Base-by-base conservation (phyloP, 2,113 vertebrate species). In the Sakesphorus luctuosus region DNA sequence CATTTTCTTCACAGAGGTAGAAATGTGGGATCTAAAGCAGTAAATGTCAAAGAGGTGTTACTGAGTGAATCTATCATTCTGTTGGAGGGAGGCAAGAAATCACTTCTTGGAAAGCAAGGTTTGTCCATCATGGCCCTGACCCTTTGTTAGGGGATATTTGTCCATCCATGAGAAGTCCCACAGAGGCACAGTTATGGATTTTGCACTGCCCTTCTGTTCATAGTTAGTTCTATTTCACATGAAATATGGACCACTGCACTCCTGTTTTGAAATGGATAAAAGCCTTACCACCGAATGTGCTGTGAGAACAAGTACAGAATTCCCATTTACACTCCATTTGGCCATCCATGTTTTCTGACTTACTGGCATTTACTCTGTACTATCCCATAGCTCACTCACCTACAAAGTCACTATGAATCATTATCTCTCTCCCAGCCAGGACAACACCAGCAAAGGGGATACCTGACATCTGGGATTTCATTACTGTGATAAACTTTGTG, bases 371-470 rank as follows among this genome's bases (percentile, higher is more conserved):
- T 69, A 56, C 11, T 31, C 11, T 35, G 14, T 69, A 36, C 21
- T 68, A 11, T 35, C 46, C 21, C 62, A n/a, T 2, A 59, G 44
- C 44, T 96, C 28, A 11, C 9, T 75, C 29, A 19, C 33, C 35
- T 21, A 40, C n/a, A 79, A 62, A 46, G 29, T 50, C 66, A 35
- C 33, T 44, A 2, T 40, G 63, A 82, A n/a, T 36, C 67, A 56
- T 47, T 33, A 33, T 25, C 25, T 13, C 26, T 61, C 82, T 75
- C 68, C 79, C 52, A 76, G 44, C 11, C 40, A 68, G 61, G 67
- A 29, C 1, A 1, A n/a, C 19, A 55, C 0, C 0, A 72, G 43
- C 1, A 5, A 72, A 76, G 23, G 23, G 15, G 15, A 55, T 38
- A 78, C 18, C 36, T 38, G 40, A 71, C 25, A 66, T 26, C 20